Conservation (phyloP, 2,113 vertebrate species). For the Ceyx cyanopectus region DNA sequence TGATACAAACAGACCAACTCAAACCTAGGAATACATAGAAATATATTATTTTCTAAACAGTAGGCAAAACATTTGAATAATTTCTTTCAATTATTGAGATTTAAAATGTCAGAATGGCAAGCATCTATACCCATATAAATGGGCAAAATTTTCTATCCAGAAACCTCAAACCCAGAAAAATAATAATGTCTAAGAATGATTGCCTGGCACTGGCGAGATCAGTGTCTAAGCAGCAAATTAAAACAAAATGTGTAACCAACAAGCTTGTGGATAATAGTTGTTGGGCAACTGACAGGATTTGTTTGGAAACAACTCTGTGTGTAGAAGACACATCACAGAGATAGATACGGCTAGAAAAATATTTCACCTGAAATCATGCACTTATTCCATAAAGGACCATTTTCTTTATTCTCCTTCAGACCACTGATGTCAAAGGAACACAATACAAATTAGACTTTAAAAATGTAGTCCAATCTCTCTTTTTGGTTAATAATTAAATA, state of each 20-base stretch:
- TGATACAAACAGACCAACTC: neutral
- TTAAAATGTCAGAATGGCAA: neutral
- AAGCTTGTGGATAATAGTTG: neutral
- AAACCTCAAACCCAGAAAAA: constrained; percentile 1
- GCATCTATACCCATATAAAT: neutral
- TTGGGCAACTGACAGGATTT: constrained; percentile 27
- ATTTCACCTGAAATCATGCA: constrained; percentile 35
- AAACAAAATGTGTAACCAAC: constrained; percentile 31
- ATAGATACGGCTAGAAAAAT: neutral
- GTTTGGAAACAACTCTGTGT: neutral
- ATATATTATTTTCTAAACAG: neutral
- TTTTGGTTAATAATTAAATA: constrained; percentile 37
- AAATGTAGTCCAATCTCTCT: neutral
- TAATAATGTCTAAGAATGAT: neutral
- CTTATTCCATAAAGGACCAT: constrained; percentile 15
- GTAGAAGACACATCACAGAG: neutral
- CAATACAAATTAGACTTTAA: constrained; percentile 16
- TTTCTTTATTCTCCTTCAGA: constrained; percentile 20
- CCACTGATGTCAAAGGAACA: constrained; percentile 27
- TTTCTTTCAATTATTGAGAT: neutral
- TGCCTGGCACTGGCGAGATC: neutral
- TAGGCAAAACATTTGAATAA: neutral
- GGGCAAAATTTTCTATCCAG: neutral
- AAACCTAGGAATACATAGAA: neutral
- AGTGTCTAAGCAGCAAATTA: constrained; percentile 8